These are phyloP conservation scores for Colossoma macropomum DNA, from an alignment of 2,113 vertebrate species.

Conservation along the genomic window DNA sequence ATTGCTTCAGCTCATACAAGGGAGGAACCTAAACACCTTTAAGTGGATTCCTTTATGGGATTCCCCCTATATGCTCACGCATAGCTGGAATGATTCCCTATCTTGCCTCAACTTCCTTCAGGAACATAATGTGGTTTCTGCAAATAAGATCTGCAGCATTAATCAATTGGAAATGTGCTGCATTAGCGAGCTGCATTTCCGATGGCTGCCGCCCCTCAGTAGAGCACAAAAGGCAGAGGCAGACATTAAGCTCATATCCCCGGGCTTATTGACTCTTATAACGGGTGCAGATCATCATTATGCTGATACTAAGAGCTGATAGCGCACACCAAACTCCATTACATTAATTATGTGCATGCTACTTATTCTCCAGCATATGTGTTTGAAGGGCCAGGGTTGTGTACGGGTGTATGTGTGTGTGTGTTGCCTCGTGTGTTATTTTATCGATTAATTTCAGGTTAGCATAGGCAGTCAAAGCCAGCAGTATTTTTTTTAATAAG, in stretches of 20 bases:
- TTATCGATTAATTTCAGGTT: constrained; percentile 59
- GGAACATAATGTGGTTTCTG: constrained; percentile 69
- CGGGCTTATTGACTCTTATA: constrained; percentile 60
- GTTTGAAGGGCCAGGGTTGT: constrained; percentile 16
- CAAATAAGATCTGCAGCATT: constrained; percentile 71
- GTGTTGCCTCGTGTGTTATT: constrained; percentile 49
- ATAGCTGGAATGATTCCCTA: constrained; percentile 47
- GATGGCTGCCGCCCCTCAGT: constrained; percentile 50
- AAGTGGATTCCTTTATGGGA: constrained; percentile 36
- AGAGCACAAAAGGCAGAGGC: constrained; percentile 59
- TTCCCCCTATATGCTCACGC: constrained; percentile 30
- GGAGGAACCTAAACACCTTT: constrained; percentile 37
- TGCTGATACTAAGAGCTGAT: constrained; percentile 49
- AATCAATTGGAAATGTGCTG: constrained; percentile 71
- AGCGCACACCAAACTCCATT: constrained; percentile 50
- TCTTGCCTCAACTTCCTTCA: constrained; percentile 46
- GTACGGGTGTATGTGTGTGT: neutral
- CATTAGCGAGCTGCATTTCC: constrained; percentile 63
- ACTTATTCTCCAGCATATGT: constrained; percentile 32
- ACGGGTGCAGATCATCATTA: constrained; percentile 52
- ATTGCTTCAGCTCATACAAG: constrained; percentile 19
- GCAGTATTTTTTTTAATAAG: constrained; percentile 61
- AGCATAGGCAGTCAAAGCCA: constrained; percentile 48
- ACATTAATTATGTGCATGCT: constrained; percentile 60
- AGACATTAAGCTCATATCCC: constrained; percentile 52